Conservation (phyloP, 2,113 vertebrate species). For the Tachysurus vachellii region DNA sequence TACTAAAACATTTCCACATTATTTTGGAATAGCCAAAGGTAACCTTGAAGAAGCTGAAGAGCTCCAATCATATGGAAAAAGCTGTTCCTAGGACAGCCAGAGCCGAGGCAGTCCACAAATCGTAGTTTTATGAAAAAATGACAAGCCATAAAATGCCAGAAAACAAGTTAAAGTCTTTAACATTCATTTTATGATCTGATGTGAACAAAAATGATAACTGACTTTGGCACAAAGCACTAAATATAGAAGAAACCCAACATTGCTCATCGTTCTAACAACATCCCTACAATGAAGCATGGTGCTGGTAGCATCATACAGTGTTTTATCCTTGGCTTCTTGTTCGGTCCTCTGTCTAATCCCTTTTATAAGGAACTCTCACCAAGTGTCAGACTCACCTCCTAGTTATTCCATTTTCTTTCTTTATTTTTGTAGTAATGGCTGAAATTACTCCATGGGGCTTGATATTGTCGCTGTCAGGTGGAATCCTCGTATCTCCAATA, state of each 20-base stretch:
- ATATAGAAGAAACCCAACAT: background rate
- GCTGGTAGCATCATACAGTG: background rate
- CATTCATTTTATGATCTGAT: background rate
- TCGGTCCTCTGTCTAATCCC: background rate
- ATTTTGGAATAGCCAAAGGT: too few relatives aligned
- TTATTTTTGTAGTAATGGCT: background rate
- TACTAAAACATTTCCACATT: too few relatives aligned
- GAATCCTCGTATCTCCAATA: too few relatives aligned
- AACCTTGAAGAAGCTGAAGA: background rate
- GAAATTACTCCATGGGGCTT: background rate
- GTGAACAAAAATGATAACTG: background rate
- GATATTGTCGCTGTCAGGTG: too few relatives aligned
- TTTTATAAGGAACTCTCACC: background rate
- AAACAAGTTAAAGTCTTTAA: background rate
- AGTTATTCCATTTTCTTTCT: background rate
- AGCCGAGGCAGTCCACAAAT: background rate
- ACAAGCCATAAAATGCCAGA: background rate
- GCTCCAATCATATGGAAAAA: background rate
- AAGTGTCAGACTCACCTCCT: background rate
- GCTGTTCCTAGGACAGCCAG: background rate
- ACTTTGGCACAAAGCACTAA: background rate
- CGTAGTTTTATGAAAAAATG: background rate
- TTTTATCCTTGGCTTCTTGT: background rate
- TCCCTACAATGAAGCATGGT: background rate
- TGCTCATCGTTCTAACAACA: background rate